phyloP scores from a whole-genome alignment of 2,113 vertebrate species.

The Coreoperca whiteheadi region DNA sequence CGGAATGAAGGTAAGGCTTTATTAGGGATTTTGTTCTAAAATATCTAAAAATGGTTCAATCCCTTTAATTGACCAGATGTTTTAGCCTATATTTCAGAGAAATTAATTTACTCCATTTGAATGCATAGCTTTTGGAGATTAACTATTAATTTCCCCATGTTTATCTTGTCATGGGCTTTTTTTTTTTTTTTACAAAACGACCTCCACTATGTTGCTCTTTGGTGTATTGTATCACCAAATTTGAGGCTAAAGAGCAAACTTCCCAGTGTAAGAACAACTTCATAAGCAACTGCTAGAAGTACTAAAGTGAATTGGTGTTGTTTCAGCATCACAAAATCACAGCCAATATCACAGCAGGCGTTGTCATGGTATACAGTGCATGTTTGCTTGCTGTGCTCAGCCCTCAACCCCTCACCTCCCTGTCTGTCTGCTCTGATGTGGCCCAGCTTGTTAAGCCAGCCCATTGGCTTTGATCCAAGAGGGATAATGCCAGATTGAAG shows the following conservation, averaged over 20 bases:
- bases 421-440: constrained; percentile 56
- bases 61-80: constrained; percentile 34
- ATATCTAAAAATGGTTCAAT: constrained; percentile 8
- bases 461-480: constrained; percentile 63
- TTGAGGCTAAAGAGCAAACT: constrained; percentile 10
- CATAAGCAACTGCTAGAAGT: not conserved
- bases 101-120: constrained; percentile 23
- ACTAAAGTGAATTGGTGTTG: not conserved
- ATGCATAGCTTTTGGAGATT: constrained; percentile 21
- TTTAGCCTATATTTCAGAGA: constrained; percentile 2
- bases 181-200: not conserved
- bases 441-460: constrained; percentile 62
- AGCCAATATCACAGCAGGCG: constrained; percentile 22
- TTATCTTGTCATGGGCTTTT: not conserved
- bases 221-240: not conserved
- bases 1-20: not conserved
- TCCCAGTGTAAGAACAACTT: not conserved
- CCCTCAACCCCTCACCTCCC: constrained; percentile 16
- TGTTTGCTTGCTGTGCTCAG: constrained; percentile 41
- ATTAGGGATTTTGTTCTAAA: not conserved
- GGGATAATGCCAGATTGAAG: constrained; percentile 69
- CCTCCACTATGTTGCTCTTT: not conserved
- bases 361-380: constrained; percentile 34
- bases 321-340: constrained; percentile 28
- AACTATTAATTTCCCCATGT: constrained; percentile 40